Percentiles rank a stretch among this genome's conserved stretches.
phyloP scores from a whole-genome alignment of 2,113 vertebrate species.

The Nerophis ophidion region DNA sequence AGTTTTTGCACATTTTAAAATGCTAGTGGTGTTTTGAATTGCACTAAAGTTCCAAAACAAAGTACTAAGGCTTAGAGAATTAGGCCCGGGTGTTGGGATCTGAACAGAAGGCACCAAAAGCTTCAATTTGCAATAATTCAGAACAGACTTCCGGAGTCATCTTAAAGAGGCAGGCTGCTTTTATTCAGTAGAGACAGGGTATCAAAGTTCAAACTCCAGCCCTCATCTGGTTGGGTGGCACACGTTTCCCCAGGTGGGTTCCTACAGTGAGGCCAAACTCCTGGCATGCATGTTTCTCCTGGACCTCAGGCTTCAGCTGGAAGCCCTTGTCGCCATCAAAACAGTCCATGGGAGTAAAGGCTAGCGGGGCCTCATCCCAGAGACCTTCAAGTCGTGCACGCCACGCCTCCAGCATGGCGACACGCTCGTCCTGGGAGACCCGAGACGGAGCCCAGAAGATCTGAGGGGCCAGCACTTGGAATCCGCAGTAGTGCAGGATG shows the following conservation, averaged over 20 bases:
- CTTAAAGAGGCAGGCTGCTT: too few relatives aligned
- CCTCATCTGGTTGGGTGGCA: constrained; percentile 69
- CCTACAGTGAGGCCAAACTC: constrained; percentile 68
- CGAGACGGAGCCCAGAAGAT: constrained; percentile 68
- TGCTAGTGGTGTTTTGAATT: too few relatives aligned
- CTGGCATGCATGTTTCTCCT: constrained; percentile 54
- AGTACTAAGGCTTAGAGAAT: too few relatives aligned
- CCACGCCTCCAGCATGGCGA: constrained; percentile 59
- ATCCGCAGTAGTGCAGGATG: constrained; percentile 78
- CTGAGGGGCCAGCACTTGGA: constrained; percentile 79
- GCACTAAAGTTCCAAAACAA: too few relatives aligned
- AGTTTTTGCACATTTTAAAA: too few relatives aligned
- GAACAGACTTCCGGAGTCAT: too few relatives aligned
- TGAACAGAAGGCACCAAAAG: constrained; percentile 14
- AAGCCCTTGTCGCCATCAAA: constrained; percentile 70
- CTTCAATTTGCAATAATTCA: too few relatives aligned
- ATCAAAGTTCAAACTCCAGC: constrained; percentile 36
- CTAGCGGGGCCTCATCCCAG: constrained; percentile 40
- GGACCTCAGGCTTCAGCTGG: constrained; percentile 63
- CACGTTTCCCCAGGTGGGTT: constrained; percentile 68
- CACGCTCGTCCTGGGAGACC: constrained; percentile 36
- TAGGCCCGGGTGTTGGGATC: too few relatives aligned
- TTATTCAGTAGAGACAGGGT: too few relatives aligned
- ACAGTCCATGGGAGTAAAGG: constrained; percentile 59
- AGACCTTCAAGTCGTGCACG: constrained; percentile 42